Evolutionary conservation across 2,888 invertebrate genomes (phyloP).

Genomic region (Drosophila kambysellisi): DNA sequence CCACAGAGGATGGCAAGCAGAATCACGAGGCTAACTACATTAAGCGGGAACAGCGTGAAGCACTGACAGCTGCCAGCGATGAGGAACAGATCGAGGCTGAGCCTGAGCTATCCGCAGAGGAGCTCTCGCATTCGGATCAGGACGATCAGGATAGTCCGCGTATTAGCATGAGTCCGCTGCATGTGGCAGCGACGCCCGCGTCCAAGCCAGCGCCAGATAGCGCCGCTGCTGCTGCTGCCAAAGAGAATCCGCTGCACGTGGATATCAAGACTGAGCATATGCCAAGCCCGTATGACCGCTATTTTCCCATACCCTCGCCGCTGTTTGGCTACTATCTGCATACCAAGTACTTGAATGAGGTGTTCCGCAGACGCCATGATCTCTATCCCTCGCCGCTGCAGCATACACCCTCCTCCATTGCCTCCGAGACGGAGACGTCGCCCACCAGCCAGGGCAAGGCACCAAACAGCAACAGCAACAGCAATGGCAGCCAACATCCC

Average conservation of each 20-base stretch:
- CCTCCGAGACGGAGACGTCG: conserved; percentile 82
- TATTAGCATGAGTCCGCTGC: conserved; percentile 84
- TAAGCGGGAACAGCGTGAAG: conserved; percentile 55
- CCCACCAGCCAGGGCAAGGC: conserved; percentile 62
- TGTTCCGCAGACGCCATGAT: conserved; percentile 87
- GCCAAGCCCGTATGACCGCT: conserved; percentile 84
- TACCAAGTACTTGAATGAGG: conserved; percentile 88
- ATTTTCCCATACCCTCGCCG: conserved; percentile 85
- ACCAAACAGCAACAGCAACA: conserved; percentile 39
- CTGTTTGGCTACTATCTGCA: conserved; percentile 88
- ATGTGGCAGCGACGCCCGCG: conserved; percentile 61
- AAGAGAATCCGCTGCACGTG: conserved; percentile 83
- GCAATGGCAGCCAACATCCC: conserved; percentile 30
- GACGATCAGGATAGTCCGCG: conserved; percentile 80
- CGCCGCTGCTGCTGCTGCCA: conserved; percentile 43
- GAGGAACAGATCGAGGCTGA: conserved; percentile 78
- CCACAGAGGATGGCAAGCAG: conserved; percentile 41
- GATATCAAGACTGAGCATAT: conserved; percentile 85
- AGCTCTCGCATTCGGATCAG: conserved; percentile 71
- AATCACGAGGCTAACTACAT: conserved; percentile 64
- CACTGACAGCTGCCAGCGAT: conserved; percentile 69
- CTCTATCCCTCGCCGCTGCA: conserved; percentile 86
- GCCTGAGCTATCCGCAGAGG: conserved; percentile 69
- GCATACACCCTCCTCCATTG: conserved; percentile 83
- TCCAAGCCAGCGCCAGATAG: conserved; percentile 33